Evolutionary conservation across 2,113 vertebrate species (phyloP).

Genomic region (Bungarus multicinctus): DNA sequence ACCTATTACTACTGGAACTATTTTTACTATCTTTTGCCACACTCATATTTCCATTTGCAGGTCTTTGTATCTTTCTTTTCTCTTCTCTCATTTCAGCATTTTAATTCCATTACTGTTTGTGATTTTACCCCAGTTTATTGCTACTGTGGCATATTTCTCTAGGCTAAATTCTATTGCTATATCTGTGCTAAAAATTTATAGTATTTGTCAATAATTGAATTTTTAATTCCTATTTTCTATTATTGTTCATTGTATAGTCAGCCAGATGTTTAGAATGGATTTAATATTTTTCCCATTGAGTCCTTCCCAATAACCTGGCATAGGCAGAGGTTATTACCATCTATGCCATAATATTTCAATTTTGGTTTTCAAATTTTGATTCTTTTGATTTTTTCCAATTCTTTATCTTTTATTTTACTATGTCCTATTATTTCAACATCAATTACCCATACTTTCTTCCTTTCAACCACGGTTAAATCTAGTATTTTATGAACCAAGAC

Average conservation of each 20-base stretch:
- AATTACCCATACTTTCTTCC: background rate
- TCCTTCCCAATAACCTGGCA: background rate
- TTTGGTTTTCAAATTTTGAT: background rate
- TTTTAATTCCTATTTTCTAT: background rate
- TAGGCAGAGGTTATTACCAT: background rate
- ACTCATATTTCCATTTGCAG: background rate
- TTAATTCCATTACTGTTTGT: background rate
- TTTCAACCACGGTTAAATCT: background rate
- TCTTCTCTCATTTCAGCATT: background rate
- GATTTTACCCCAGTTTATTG: background rate
- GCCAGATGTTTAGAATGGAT: background rate
- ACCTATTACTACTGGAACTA: background rate
- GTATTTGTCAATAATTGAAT: background rate
- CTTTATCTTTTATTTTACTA: background rate
- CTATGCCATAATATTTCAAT: background rate
- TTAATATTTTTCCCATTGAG: background rate
- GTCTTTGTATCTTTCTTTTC: background rate
- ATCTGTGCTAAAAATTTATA: background rate
- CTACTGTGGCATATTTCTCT: background rate
- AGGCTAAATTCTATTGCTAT: background rate
- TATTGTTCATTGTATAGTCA: background rate
- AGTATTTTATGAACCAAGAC: background rate
- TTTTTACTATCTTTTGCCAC: background rate
- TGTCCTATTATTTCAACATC: background rate
- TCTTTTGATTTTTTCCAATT: background rate